Evolutionary conservation across 2,113 vertebrate species (phyloP), one percentile per base, ranked within the genome.

Genomic region (Poeciliopsis retropinna): DNA sequence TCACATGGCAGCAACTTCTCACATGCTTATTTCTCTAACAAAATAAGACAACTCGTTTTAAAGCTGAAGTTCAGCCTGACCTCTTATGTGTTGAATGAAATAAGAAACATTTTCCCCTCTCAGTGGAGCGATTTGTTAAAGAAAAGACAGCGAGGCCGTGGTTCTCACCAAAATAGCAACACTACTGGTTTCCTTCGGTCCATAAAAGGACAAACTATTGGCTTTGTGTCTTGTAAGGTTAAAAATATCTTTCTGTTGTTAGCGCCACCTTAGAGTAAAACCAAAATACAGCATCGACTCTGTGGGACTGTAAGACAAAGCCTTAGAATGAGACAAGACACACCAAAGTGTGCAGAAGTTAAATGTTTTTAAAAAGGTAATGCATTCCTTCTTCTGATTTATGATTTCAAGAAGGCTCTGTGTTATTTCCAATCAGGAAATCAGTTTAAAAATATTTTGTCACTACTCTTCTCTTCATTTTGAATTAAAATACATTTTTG

Each of bases 351-450:
- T 37, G 32, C 14, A 67, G 72, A 68, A 85, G 69, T 73, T 54
- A 3, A n/a, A 67, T 60, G 54, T 79, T 78, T 81, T 30, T 37
- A 11, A 11, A 37, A 41, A 62, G 70, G 72, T 77, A 81, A 75
- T 44, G 67, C 83, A 84, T 82, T 80, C 63, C 70, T 84, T 28
- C 29, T 8, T 41, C 54, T 75, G 73, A 84, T 87, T 80, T 64
- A 86, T 80, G 63, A 84, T 65, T 28, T 60, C 54, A 67, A 70
- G 54, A 27, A 77, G 68, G 60, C 29, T 41, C 1, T 0, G 27
- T 51, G 39, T 75, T 65, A 60, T 47, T 41, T 44, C 63, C 51
- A 87, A 74, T 83, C 72, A 80, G 64, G 28, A 70, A 75, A 82
- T 76, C 71, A 83, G 25, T 28, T 57, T 61, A 4, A n/a, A 78